phyloP scores from a whole-genome alignment of 2,888 invertebrate genomes.

The Subacronicta megacephala region DNA sequence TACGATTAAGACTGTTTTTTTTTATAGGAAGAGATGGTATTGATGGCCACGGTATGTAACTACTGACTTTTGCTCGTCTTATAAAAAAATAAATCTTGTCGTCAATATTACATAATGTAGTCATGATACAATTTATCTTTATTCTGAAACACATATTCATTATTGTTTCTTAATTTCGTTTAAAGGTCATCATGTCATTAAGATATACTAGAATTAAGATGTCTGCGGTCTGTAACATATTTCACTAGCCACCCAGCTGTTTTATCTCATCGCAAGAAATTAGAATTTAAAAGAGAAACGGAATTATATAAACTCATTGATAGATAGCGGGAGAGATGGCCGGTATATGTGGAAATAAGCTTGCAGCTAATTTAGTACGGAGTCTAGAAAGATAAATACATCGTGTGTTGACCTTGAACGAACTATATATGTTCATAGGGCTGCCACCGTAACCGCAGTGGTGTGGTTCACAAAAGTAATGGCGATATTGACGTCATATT shows the following conservation, averaged over 20 bases:
- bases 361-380: slow-evolving; percentile 23
- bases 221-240: slow-evolving; percentile 16
- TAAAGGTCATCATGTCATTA: slow-evolving; percentile 2
- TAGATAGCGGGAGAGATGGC: slow-evolving; percentile 10
- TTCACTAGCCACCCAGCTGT: slow-evolving; percentile 38
- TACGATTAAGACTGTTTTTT: no score
- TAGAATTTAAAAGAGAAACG: slow-evolving; percentile 9
- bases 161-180: background rate
- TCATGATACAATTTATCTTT: no score
- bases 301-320: slow-evolving; percentile 48
- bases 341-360: slow-evolving; percentile 11
- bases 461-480: slow-evolving; percentile 22
- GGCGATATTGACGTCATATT: slow-evolving; percentile 33
- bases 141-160: no score
- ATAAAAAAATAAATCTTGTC: no score
- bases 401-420: slow-evolving; percentile 29
- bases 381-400: slow-evolving; percentile 14
- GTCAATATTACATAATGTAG: no score
- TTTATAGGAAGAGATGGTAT: no score
- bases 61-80: no score
- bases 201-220: slow-evolving; percentile 10
- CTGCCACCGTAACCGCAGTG: slow-evolving; percentile 19
- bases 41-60: no score
- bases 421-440: slow-evolving; percentile 31
- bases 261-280: slow-evolving; percentile 19